Conservation (phyloP, 1,140 invertebrate species). For the Zophobas morio region DNA sequence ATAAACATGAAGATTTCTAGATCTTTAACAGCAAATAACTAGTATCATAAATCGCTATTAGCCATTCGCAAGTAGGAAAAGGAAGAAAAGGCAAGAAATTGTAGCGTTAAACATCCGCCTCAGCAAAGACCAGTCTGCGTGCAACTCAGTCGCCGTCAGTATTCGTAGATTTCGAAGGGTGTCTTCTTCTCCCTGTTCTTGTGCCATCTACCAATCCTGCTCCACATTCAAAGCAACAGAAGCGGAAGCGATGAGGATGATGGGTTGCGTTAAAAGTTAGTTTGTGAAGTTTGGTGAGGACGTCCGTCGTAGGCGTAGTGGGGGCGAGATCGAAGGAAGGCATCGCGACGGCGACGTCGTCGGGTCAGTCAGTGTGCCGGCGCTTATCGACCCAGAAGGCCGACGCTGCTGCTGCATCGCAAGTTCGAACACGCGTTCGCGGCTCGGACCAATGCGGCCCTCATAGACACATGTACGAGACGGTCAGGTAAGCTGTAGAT, state of each 20-base stretch:
- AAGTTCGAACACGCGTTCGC: constrained; percentile 57
- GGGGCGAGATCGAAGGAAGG: constrained; percentile 55
- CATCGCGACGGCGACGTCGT: constrained; percentile 61
- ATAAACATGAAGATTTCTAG: neutral
- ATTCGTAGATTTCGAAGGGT: neutral
- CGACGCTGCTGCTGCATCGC: constrained; percentile 43
- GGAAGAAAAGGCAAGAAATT: neutral
- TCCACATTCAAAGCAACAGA: constrained; percentile 24
- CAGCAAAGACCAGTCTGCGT: too few species aligned
- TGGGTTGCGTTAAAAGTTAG: constrained; percentile 42
- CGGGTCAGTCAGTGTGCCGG: constrained; percentile 64
- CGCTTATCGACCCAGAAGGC: constrained; percentile 61
- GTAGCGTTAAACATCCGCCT: too few species aligned
- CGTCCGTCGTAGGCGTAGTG: constrained; percentile 46
- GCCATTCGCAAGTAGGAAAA: neutral
- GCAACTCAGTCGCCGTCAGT: neutral
- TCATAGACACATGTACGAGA: constrained; percentile 64
- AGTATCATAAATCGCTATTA: neutral
- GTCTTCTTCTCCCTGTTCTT: neutral
- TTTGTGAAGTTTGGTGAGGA: constrained; percentile 42
- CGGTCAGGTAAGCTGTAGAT: constrained; percentile 57
- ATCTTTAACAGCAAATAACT: neutral
- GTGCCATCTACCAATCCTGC: neutral
- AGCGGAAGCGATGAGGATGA: constrained; percentile 23
- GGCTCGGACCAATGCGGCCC: constrained; percentile 62